phyloP scores from a whole-genome alignment of 2,888 invertebrate species.

The Luperina nickerlii region DNA sequence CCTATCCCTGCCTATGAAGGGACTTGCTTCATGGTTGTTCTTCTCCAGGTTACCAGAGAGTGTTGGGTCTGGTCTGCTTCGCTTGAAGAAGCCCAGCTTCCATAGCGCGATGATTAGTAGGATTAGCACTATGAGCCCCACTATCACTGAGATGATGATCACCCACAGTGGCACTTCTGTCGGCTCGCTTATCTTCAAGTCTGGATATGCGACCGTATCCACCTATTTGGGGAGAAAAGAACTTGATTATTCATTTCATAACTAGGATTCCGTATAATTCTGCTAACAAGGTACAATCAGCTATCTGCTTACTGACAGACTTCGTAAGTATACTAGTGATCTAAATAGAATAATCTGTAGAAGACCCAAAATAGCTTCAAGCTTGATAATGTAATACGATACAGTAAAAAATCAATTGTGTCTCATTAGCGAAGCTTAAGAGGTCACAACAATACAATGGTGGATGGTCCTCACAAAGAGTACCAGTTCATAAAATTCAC shows the following conservation, averaged over 20 bases:
- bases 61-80: constrained; percentile 95
- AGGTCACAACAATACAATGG: too few species aligned
- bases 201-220: constrained; percentile 95
- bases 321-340: too few species aligned
- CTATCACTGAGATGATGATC: constrained; percentile 95
- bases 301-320: background rate
- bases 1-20: constrained; percentile 89
- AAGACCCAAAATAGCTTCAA: background rate
- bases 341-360: too few species aligned
- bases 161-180: constrained; percentile 96
- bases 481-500: background rate
- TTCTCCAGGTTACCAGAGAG: constrained; percentile 95
- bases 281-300: background rate
- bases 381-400: too few species aligned
- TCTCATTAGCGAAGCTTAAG: too few species aligned
- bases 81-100: constrained; percentile 97
- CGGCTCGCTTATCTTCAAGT: constrained; percentile 93
- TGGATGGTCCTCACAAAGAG: background rate
- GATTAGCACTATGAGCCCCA: constrained; percentile 95
- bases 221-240: constrained; percentile 89
- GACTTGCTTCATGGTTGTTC: constrained; percentile 92
- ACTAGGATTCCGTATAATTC: background rate
- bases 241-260: background rate
- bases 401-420: too few species aligned
- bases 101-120: constrained; percentile 95